Conservation (phyloP, 2,888 invertebrate species). For the Luffia ferchaultella region DNA sequence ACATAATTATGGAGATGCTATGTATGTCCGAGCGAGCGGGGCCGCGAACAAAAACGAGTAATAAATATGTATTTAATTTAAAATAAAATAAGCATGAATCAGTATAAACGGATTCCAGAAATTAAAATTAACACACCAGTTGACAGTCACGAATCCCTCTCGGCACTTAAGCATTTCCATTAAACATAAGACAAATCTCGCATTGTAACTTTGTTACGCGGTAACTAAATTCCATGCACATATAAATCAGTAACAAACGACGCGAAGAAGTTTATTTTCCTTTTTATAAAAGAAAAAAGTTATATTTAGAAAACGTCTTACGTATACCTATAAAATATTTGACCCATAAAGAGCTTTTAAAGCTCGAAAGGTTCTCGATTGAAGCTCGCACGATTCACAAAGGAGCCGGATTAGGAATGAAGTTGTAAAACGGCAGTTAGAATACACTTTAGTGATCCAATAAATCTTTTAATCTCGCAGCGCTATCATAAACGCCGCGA, state of each 20-base stretch:
- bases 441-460: conserved; percentile 34
- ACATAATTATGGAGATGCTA: too few relatives aligned
- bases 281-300: too few relatives aligned
- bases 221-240: neutral
- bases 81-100: too few relatives aligned
- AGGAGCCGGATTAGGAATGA: conserved; percentile 13
- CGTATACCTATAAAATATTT: too few relatives aligned
- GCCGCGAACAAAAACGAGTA: too few relatives aligned
- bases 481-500: conserved; percentile 35
- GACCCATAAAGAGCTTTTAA: too few relatives aligned
- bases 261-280: too few relatives aligned
- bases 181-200: neutral
- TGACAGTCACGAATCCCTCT: neutral
- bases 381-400: conserved; percentile 1
- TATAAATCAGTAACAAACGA: neutral
- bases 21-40: too few relatives aligned
- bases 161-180: neutral
- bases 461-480: conserved; percentile 45
- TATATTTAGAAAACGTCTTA: too few relatives aligned
- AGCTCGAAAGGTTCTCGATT: neutral
- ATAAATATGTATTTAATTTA: too few relatives aligned
- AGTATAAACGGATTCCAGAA: neutral
- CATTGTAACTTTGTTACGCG: neutral
- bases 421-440: conserved; percentile 47
- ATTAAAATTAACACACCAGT: neutral